Conservation (phyloP, 2,113 vertebrate genomes). For the Solenodon paradoxus region DNA sequence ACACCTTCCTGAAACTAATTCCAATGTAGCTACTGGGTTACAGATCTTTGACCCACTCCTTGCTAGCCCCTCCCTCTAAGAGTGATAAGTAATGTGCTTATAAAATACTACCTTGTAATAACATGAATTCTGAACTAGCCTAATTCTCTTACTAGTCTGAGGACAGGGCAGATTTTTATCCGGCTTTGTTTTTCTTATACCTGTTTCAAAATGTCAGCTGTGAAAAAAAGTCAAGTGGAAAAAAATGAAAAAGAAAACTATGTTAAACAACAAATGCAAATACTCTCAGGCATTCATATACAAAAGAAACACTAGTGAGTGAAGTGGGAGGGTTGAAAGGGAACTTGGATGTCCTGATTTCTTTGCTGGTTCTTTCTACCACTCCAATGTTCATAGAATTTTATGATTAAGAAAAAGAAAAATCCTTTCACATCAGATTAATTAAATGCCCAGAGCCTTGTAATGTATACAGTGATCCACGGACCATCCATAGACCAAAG, state of each 20-base stretch:
- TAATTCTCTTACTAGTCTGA: background rate
- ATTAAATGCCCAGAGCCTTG: background rate
- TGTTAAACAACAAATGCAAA: background rate
- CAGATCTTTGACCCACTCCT: background rate
- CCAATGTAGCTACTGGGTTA: background rate
- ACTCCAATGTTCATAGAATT: background rate
- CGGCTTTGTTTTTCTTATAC: background rate
- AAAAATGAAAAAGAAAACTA: too few species aligned
- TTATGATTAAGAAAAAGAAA: background rate
- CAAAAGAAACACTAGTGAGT: background rate
- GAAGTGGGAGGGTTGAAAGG: background rate
- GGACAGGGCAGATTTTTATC: background rate
- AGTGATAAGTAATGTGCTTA: background rate
- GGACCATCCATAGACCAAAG: background rate
- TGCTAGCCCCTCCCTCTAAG: fast-evolving
- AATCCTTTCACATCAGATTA: background rate
- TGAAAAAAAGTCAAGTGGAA: too few species aligned
- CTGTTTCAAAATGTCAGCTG: background rate
- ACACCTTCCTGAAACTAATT: background rate
- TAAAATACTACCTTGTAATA: background rate
- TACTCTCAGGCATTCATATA: background rate
- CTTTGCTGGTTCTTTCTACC: background rate
- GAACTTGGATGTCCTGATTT: background rate
- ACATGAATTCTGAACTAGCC: background rate
- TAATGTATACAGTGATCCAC: background rate